phyloP scores from a whole-genome alignment of 2,888 invertebrate genomes.

The Andrena fulva region DNA sequence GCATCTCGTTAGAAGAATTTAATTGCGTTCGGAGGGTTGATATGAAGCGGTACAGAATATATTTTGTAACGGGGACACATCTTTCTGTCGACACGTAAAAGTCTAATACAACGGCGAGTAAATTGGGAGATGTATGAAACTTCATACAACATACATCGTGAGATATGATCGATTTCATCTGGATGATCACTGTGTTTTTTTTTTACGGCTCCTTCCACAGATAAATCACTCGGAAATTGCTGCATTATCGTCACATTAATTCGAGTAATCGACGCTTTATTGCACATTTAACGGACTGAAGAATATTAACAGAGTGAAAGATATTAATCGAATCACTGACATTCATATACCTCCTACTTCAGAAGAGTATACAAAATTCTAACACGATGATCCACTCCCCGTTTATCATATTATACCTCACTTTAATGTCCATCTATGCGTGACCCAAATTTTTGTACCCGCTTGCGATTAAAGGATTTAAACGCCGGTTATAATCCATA shows the following conservation, averaged over 20 bases:
- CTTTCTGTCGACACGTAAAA: not conserved
- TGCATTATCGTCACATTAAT: too few species aligned
- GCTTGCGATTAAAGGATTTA: slow-evolving; percentile 17
- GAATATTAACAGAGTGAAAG: too few species aligned
- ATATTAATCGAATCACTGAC: too few species aligned
- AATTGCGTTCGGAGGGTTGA: slow-evolving; percentile 21
- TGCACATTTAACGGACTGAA: too few species aligned
- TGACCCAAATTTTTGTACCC: slow-evolving; percentile 18
- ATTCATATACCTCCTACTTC: not conserved
- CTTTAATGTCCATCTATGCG: slow-evolving; percentile 3
- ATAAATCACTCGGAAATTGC: too few species aligned
- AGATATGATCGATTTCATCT: too few species aligned
- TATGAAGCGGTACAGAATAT: slow-evolving; percentile 7
- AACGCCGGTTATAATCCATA: slow-evolving; percentile 20
- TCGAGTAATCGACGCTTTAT: too few species aligned
- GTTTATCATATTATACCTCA: slow-evolving; percentile 31
- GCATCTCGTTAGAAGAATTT: slow-evolving; percentile 33
- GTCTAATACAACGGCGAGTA: too few species aligned
- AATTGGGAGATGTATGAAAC: not conserved
- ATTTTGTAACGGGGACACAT: slow-evolving; percentile 5
- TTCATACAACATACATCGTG: too few species aligned
- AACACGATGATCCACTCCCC: not conserved
- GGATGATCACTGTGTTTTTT: too few species aligned
- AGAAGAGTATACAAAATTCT: not conserved
- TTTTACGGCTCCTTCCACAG: too few species aligned